These are phyloP conservation scores for Ommatoiulus sabulosus DNA, from an alignment of 2,888 invertebrate genomes.

Conservation along the genomic window DNA sequence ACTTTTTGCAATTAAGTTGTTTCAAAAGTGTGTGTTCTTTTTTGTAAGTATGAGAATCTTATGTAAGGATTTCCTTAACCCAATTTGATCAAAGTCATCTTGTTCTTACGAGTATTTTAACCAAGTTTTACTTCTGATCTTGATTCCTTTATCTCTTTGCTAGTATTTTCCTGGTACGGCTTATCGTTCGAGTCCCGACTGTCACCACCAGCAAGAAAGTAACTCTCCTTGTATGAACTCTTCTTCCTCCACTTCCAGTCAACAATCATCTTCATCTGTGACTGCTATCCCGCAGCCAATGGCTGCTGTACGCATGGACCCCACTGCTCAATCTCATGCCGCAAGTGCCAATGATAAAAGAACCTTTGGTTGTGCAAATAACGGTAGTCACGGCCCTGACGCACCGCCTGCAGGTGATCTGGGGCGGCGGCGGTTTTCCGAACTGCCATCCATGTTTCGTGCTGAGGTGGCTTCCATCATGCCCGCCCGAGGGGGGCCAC, in stretches of 20 bases:
- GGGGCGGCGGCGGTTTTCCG: slow-evolving; percentile 52
- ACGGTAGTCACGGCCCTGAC: neutral
- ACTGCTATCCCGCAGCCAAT: slow-evolving; percentile 22
- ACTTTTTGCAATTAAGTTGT: too few species aligned
- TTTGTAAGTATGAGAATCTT: too few species aligned
- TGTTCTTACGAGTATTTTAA: neutral
- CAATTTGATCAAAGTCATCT: too few species aligned
- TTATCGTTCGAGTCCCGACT: slow-evolving; percentile 82
- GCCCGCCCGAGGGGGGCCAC: neutral
- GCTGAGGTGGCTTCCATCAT: slow-evolving; percentile 51
- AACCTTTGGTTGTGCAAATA: neutral
- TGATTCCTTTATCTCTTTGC: slow-evolving; percentile 63
- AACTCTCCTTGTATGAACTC: slow-evolving; percentile 45
- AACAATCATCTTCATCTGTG: slow-evolving; percentile 10
- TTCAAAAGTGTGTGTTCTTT: too few species aligned
- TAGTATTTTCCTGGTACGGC: slow-evolving; percentile 92
- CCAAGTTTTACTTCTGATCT: slow-evolving; percentile 18
- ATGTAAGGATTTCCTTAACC: too few species aligned
- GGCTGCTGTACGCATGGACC: slow-evolving; percentile 35
- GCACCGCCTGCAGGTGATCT: slow-evolving; percentile 17
- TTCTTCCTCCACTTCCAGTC: slow-evolving; percentile 45
- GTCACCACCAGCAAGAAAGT: slow-evolving; percentile 20
- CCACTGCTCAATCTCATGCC: slow-evolving; percentile 47
- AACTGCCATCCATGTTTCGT: slow-evolving; percentile 47
- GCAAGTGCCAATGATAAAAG: slow-evolving; percentile 53